A percentile compares a stretch with the other conserved stretches of the same genome.
phyloP scores from a whole-genome alignment of 2,888 invertebrate genomes.

The Napeogenes inachia region DNA sequence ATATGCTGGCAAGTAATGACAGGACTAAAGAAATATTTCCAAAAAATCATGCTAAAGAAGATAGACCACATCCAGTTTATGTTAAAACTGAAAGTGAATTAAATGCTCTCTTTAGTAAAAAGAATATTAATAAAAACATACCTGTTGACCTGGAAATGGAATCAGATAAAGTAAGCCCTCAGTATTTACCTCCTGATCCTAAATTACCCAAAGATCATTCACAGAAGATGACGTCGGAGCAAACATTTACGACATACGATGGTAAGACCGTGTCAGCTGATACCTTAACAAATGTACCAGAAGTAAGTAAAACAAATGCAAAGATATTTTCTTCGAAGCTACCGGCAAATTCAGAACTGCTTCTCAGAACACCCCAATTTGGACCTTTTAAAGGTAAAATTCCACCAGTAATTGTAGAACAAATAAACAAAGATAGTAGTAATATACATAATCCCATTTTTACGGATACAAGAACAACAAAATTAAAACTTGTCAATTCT shows the following conservation, averaged over 20 bases:
- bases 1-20: slow-evolving; percentile 59
- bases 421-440: slow-evolving; percentile 39
- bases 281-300: slow-evolving; percentile 77
- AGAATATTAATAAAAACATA: slow-evolving; percentile 64
- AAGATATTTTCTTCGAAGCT: slow-evolving; percentile 66
- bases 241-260: slow-evolving; percentile 84
- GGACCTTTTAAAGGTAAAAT: slow-evolving; percentile 85
- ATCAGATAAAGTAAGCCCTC: slow-evolving; percentile 83
- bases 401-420: slow-evolving; percentile 66
- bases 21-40: slow-evolving; percentile 66
- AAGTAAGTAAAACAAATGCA: slow-evolving; percentile 49
- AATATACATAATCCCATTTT: slow-evolving; percentile 27
- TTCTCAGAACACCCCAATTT: slow-evolving; percentile 84
- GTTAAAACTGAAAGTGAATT: slow-evolving; percentile 57
- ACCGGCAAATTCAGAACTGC: slow-evolving; percentile 71
- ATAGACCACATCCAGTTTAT: slow-evolving; percentile 71
- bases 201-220: slow-evolving; percentile 68
- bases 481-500: slow-evolving; percentile 59
- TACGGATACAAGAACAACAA: slow-evolving; percentile 47
- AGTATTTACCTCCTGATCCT: slow-evolving; percentile 84
- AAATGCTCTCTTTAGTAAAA: slow-evolving; percentile 57
- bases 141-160: slow-evolving; percentile 82
- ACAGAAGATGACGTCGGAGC: slow-evolving; percentile 54
- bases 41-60: slow-evolving; percentile 66
- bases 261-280: slow-evolving; percentile 84